Conservation (phyloP, 2,888 invertebrate genomes). For the Onchidella celtica region DNA sequence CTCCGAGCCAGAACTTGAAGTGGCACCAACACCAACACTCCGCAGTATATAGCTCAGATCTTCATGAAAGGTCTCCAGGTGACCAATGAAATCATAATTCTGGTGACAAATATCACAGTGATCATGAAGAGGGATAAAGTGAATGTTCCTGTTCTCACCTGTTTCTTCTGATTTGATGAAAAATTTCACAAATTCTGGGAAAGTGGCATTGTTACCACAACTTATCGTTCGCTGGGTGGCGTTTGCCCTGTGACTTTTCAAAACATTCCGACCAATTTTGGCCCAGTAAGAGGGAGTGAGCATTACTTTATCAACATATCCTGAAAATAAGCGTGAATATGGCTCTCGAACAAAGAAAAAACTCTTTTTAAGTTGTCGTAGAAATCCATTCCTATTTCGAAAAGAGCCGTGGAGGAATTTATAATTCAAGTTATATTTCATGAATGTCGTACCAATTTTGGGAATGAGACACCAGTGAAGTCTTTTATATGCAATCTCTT, state of each 20-base stretch:
- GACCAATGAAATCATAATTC: constrained; percentile 66
- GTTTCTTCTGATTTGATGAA: constrained; percentile 61
- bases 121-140: constrained; percentile 68
- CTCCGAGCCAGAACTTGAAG: not conserved
- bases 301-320: constrained; percentile 68
- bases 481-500: not conserved
- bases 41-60: constrained; percentile 52
- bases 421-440: not conserved
- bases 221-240: constrained; percentile 51
- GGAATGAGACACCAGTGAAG: constrained; percentile 6
- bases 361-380: not conserved
- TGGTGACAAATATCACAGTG: constrained; percentile 66
- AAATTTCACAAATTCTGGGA: constrained; percentile 65
- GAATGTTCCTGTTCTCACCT: constrained; percentile 60
- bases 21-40: constrained; percentile 1
- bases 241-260: constrained; percentile 55
- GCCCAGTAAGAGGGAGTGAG: constrained; percentile 61
- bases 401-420: not conserved
- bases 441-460: constrained; percentile 16
- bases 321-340: constrained; percentile 64
- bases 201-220: constrained; percentile 67
- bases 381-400: too few relatives aligned
- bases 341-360: constrained; percentile 66
- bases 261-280: constrained; percentile 59
- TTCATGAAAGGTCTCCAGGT: constrained; percentile 66